Base-by-base conservation (phyloP, 2,113 vertebrate genomes). In the Marcusenius ussheri region DNA sequence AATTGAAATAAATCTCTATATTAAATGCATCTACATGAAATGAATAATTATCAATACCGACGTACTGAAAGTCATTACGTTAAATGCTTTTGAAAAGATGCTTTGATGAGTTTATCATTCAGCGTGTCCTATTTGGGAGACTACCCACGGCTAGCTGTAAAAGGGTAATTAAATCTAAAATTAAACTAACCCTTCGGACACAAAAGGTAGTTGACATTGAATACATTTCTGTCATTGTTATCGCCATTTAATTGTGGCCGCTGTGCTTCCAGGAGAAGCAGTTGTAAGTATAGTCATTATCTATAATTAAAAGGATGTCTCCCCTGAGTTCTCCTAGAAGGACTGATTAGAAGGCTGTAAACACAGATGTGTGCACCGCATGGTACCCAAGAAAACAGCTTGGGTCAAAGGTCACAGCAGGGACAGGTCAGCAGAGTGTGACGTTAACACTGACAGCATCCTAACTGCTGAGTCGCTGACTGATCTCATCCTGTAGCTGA, bases 131-230 rank as follows among this genome's bases (percentile, higher is more conserved):
- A 53, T 35, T 51, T 51, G n/a, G 47, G 13, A 86, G 85, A 87
- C 49, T 39, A 15, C n/a, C 85, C 27, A 39, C 31, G 50, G 27
- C 85, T 53, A 27, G 47, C 49, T 56, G 85, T 56, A 87, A 87
- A 87, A 87, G 27, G 85, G 85, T 53, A 87, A 87, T 87, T 87
- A 87, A 87, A 56, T 53, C 85, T 87, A 87, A 87, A 87, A 87
- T 51, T 87, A 87, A 87, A 87, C 24, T 53, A 87, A 87, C 85
- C 85, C 85, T 56, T 87, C n/a, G 85, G 85, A 87, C 85, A 87
- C 85, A 87, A 87, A 86, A 87, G 85, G 85, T 53, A 87, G 50
- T 17, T 87, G 85, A 87, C 85, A 53, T 19, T 87, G 85, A 56
- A 87, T 87, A 53, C 85, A 87, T 87, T 87, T 87, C 85, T 86